Percentiles rank a stretch among this genome's conserved stretches.
Evolutionary conservation across 2,888 invertebrate species (phyloP).

Genomic region (Belgica antarctica): DNA sequence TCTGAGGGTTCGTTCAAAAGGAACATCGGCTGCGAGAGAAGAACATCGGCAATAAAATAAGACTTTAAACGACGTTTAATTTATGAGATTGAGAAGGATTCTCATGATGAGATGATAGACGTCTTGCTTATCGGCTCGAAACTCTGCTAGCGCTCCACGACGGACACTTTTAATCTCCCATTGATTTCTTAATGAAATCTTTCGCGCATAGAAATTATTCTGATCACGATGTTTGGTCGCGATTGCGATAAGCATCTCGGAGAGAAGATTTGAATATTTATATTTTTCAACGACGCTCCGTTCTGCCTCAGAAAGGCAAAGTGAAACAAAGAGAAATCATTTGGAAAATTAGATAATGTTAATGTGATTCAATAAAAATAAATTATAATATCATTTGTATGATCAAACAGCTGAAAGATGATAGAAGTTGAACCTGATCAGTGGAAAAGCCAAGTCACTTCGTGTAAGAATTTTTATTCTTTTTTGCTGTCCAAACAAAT

Average conservation of each 20-base stretch:
- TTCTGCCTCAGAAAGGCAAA: no score
- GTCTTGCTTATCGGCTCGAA: not conserved
- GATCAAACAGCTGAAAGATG: constrained; percentile 43
- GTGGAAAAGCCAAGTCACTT: not conserved
- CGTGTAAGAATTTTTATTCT: constrained; percentile 17
- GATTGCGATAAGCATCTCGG: not conserved
- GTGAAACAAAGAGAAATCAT: constrained; percentile 32
- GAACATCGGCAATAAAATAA: constrained; percentile 14
- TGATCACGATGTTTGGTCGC: not conserved
- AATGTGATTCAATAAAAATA: constrained; percentile 39
- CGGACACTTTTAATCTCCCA: not conserved
- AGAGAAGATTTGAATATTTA: constrained; percentile 37
- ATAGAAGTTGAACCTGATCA: not conserved
- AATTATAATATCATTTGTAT: constrained; percentile 43
- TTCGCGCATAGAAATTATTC: not conserved
- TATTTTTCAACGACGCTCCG: constrained; percentile 26
- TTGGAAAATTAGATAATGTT: constrained; percentile 42
- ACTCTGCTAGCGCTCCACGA: not conserved
- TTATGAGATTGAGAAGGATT: not conserved
- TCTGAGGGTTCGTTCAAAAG: not conserved
- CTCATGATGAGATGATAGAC: not conserved
- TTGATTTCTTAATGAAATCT: not conserved
- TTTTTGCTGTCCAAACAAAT: not conserved
- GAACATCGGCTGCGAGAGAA: not conserved
- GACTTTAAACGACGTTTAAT: not conserved